Conservation (phyloP, 2,113 vertebrate genomes). For the Peucedramus taeniatus region DNA sequence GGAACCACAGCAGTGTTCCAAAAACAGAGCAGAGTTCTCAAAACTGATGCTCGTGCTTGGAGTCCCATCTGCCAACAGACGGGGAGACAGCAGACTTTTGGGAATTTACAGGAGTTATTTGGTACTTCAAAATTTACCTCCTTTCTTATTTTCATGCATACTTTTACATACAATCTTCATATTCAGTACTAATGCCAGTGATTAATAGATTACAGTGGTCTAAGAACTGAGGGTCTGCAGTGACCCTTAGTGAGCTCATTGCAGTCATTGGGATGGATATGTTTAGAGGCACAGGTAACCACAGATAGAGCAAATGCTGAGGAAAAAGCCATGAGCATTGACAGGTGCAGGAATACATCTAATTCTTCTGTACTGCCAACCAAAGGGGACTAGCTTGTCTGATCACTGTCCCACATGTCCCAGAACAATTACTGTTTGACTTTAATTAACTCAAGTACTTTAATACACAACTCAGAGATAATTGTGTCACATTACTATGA, state of each 20-base stretch:
- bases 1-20: background rate
- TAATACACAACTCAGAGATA: background rate
- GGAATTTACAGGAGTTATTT: background rate
- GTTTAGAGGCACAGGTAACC: background rate
- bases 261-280: background rate
- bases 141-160: background rate
- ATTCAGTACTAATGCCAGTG: background rate
- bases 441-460: slow-evolving; percentile 49
- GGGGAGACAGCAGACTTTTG: background rate
- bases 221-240: background rate
- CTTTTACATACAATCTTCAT: background rate
- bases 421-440: slow-evolving; percentile 52
- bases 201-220: background rate
- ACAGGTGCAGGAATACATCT: background rate
- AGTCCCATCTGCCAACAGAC: background rate
- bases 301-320: background rate
- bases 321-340: background rate
- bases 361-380: background rate
- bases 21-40: background rate
- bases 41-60: background rate
- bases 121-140: background rate
- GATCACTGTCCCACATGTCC: slow-evolving; percentile 13
- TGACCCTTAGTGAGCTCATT: background rate
- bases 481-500: background rate
- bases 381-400: background rate